Base-by-base conservation (phyloP, 2,888 invertebrate species). In the Caenorhabditis wallacei region DNA sequence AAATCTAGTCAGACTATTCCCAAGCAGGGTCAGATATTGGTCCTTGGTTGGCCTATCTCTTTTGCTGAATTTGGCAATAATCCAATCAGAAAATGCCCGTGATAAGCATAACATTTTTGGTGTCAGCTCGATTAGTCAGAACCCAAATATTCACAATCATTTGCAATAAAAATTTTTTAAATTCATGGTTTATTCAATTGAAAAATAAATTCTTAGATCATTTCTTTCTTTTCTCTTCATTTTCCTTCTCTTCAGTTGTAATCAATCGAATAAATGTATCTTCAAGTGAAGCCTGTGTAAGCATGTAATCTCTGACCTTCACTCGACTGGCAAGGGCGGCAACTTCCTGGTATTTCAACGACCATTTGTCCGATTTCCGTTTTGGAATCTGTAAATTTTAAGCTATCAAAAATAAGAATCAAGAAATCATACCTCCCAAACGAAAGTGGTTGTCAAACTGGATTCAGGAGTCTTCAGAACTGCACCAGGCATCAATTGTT, bases 251-350 rank as follows among this genome's bases (percentile, higher is more conserved):
- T 51, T 64, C 64, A 35, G 61, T 61, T 5, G 63, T 74, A 22
- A 56, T 74, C 3, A 78, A 40, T 8, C 68, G 69, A 35, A 78
- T 69, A 16, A 79, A 79, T 2, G 79, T 64, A 48, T 79, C 79
- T 20, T 79, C 79, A 2, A 79, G 70, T 0, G 70, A 37, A 18
- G 79, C 30, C 37, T 79, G 79, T 1, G 71, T 64, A 2, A 79
- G 64, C 54, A 79, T 54, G 56, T 48, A 79, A n/a, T 79, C 79
- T 5, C 35, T 37, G 16, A 56, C 71, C 10, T 70, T 40, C 11
- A 30, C 26, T 24, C 35, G 11, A 11, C 51, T 43, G 8, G 79
- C 79, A 11, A 79, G 37, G 18, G 2, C 16, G n/a, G 54, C 51
- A 13, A 79, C 79, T n/a, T 64, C 20, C 0, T 22, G 30, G 43